phyloP scores from a whole-genome alignment of 2,797 vertebrate genomes.

The Caiman crocodilus region DNA sequence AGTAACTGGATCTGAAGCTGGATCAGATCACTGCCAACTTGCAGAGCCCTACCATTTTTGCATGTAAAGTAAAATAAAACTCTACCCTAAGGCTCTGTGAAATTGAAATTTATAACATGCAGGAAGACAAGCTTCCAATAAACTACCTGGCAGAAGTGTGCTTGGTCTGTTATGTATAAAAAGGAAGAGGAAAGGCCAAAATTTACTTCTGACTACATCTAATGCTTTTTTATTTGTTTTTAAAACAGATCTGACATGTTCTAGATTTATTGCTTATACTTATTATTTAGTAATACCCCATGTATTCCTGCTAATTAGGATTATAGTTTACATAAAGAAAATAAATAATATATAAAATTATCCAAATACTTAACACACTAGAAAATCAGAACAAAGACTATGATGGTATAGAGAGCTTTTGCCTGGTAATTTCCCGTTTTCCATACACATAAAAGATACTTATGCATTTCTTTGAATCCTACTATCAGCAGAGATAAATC shows the following conservation, averaged over 20 bases:
- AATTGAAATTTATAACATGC: background rate
- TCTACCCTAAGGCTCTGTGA: background rate
- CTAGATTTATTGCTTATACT: background rate
- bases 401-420: background rate
- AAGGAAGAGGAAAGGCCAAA: background rate
- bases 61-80: background rate
- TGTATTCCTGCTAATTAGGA: background rate
- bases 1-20: too few species aligned
- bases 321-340: background rate
- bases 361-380: background rate
- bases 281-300: background rate
- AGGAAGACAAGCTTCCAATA: background rate
- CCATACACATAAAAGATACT: background rate
- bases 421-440: background rate
- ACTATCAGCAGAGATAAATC: background rate
- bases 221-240: background rate
- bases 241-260: background rate
- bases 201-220: background rate
- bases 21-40: too few species aligned
- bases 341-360: background rate
- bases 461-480: background rate
- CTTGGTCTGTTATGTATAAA: rapidly evolving
- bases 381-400: background rate
- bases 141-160: background rate
- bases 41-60: too few species aligned